A percentile compares a stretch with the other conserved stretches of the same genome.
These are phyloP conservation scores for Crotalus viridis DNA, from an alignment of 2,113 vertebrate genomes.

Conservation along the genomic window DNA sequence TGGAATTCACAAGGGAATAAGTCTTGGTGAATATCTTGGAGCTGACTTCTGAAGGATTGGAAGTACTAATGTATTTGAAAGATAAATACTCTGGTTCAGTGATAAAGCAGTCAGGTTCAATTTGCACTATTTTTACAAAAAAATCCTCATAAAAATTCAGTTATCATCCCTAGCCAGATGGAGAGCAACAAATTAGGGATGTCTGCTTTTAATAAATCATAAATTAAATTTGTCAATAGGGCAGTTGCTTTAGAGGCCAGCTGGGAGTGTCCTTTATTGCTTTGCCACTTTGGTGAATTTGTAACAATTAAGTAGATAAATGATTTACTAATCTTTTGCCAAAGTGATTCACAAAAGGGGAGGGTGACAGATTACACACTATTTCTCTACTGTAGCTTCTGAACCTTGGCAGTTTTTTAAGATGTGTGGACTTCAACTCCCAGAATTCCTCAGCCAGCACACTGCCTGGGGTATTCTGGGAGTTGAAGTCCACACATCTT, in stretches of 20 bases:
- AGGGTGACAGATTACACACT: not conserved
- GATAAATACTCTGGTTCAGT: not conserved
- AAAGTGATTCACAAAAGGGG: not conserved
- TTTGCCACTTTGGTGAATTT: not conserved
- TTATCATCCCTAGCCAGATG: not conserved
- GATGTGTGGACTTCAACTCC: too few species aligned
- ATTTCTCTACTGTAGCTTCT: not conserved
- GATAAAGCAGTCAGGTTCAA: not conserved
- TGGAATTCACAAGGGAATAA: not conserved
- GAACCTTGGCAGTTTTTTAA: too few species aligned
- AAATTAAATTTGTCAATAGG: not conserved
- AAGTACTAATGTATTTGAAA: not conserved
- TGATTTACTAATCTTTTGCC: not conserved
- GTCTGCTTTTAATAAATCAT: not conserved
- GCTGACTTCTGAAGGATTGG: not conserved
- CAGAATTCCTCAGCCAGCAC: too few species aligned
- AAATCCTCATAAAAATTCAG: not conserved
- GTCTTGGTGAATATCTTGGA: not conserved
- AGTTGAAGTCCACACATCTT: not conserved
- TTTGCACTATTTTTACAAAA: not conserved
- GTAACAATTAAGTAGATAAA: not conserved
- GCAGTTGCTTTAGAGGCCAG: not conserved
- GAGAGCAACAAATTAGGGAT: not conserved
- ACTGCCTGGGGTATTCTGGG: not conserved
- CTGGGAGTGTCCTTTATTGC: not conserved